phyloP scores from a whole-genome alignment of 2,888 invertebrate genomes.

The Blera fallax region DNA sequence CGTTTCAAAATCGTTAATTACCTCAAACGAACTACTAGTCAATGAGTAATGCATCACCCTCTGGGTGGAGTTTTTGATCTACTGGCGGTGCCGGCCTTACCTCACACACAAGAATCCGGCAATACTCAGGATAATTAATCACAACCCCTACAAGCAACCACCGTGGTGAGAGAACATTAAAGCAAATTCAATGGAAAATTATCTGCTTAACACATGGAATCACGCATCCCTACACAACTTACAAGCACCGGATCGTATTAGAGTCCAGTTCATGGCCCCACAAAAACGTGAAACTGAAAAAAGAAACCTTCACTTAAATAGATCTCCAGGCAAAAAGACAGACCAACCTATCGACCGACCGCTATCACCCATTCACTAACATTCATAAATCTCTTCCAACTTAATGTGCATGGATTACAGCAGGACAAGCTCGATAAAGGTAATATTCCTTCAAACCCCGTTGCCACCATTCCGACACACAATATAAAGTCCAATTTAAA shows the following conservation, averaged over 20 bases:
- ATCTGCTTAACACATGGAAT: conserved; percentile 65
- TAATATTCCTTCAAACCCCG: conserved; percentile 30
- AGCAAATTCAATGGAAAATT: conserved; percentile 65
- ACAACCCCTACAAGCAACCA: conserved; percentile 19
- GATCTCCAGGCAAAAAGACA: not conserved
- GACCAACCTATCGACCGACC: too few relatives aligned
- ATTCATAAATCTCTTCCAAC: conserved; percentile 55
- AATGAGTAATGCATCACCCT: conserved; percentile 22
- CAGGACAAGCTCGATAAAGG: conserved; percentile 52
- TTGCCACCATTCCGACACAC: not conserved
- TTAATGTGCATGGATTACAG: conserved; percentile 50
- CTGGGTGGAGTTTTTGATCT: not conserved
- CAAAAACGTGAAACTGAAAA: not conserved
- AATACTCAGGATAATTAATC: conserved; percentile 45
- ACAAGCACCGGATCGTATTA: not conserved
- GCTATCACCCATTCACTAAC: conserved; percentile 12
- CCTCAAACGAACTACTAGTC: not conserved
- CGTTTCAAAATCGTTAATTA: conserved; percentile 17
- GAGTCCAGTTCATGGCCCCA: conserved; percentile 6
- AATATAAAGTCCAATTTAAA: conserved; percentile 18
- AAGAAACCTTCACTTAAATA: conserved; percentile 20
- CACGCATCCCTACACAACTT: conserved; percentile 32
- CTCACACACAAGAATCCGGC: not conserved
- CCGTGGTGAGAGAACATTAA: conserved; percentile 13
- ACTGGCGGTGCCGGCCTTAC: not conserved